These are phyloP conservation scores for Dione vanillae DNA, from an alignment of 2,888 invertebrate species.

Conservation along the genomic window DNA sequence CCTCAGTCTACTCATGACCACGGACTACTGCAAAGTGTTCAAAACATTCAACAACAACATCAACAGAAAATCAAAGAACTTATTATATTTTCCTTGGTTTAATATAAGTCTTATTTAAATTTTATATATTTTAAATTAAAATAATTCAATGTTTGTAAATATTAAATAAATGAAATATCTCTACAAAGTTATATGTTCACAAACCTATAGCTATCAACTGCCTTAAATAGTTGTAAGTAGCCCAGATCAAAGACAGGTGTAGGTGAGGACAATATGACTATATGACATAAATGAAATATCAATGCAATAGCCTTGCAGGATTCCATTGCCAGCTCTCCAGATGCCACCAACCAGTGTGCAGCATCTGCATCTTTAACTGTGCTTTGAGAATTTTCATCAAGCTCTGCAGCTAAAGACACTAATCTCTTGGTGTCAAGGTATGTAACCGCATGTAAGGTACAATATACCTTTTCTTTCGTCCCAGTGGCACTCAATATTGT, in stretches of 20 bases:
- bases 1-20: too few species aligned
- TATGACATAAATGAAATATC: constrained; percentile 91
- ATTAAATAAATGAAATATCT: not conserved
- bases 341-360: constrained; percentile 86
- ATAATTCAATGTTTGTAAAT: not conserved
- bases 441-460: constrained; percentile 82
- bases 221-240: constrained; percentile 91
- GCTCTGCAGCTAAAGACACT: constrained; percentile 59
- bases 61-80: too few species aligned
- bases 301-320: constrained; percentile 89
- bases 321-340: constrained; percentile 75
- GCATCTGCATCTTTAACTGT: constrained; percentile 74
- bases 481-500: constrained; percentile 84
- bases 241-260: constrained; percentile 89
- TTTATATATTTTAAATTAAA: too few species aligned
- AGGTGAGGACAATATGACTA: constrained; percentile 84
- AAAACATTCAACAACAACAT: too few species aligned
- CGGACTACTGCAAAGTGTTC: too few species aligned
- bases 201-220: constrained; percentile 90
- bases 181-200: not conserved
- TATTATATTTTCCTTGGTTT: too few species aligned
- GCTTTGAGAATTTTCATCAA: constrained; percentile 68
- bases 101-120: too few species aligned
- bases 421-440: constrained; percentile 72
- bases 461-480: constrained; percentile 79